A percentile compares a stretch with the other conserved stretches of the same genome.
These are phyloP conservation scores for Eupleurogrammus muticus DNA, from an alignment of 2,797 vertebrate species.

Conservation along the genomic window DNA sequence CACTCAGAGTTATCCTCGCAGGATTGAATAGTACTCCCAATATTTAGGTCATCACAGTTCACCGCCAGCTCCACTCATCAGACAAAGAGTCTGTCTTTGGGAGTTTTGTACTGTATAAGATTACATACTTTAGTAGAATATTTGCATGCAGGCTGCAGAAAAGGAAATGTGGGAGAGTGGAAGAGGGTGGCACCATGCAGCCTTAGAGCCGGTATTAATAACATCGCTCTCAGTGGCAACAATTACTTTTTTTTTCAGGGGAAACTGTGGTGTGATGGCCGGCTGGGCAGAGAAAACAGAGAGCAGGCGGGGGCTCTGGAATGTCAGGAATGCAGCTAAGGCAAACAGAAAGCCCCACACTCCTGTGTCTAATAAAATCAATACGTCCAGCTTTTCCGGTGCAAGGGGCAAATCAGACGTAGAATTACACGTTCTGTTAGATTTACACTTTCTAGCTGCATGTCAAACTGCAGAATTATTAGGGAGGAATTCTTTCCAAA, in stretches of 20 bases:
- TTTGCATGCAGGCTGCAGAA: neutral
- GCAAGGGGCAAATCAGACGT: conserved; percentile 63
- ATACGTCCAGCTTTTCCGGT: conserved; percentile 74
- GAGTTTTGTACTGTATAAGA: neutral
- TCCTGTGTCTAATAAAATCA: conserved; percentile 84
- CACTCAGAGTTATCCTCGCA: conserved; percentile 12
- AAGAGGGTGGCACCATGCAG: conserved; percentile 1
- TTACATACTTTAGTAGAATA: neutral
- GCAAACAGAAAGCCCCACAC: conserved; percentile 84
- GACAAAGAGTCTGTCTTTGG: conserved; percentile 9
- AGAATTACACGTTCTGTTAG: neutral
- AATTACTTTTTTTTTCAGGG: conserved; percentile 44
- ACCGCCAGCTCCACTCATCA: conserved; percentile 13
- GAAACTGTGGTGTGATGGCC: conserved; percentile 32
- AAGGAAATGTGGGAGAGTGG: neutral
- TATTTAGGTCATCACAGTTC: conserved; percentile 46
- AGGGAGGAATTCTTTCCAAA: no score
- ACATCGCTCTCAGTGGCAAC: conserved; percentile 24
- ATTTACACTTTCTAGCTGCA: no score
- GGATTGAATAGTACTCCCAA: neutral
- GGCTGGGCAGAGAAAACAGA: conserved; percentile 57
- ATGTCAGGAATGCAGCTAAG: conserved; percentile 85
- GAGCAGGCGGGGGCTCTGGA: conserved; percentile 69
- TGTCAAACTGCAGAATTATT: no score
- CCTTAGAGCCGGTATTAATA: conserved; percentile 60